Conservation (phyloP, 2,113 vertebrate species). For the Gnathonemus longibarbis region DNA sequence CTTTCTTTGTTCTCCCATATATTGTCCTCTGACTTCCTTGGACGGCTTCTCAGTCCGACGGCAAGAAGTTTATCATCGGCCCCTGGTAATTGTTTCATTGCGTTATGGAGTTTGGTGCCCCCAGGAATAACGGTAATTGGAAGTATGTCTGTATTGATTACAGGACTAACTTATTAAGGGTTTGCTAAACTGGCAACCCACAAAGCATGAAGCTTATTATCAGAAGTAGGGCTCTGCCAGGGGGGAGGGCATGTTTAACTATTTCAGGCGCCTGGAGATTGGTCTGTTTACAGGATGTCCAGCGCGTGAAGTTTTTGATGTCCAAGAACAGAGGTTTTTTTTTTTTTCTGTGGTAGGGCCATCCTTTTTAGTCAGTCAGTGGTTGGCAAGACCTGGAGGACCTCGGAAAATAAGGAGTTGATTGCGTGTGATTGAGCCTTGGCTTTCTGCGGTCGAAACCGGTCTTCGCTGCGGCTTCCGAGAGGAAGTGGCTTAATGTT, state of each 20-base stretch:
- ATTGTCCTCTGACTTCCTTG: conserved; percentile 46
- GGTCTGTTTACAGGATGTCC: not conserved
- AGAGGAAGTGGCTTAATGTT: not conserved
- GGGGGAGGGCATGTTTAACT: not conserved
- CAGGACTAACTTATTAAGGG: conserved; percentile 15
- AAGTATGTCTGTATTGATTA: conserved; percentile 31
- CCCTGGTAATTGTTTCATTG: conserved; percentile 23
- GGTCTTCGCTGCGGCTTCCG: not conserved
- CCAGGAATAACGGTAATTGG: conserved; percentile 14
- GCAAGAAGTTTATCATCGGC: conserved; percentile 51
- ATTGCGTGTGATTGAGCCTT: not conserved
- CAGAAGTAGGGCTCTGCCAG: not conserved
- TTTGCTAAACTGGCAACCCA: conserved; percentile 18
- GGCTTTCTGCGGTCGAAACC: not conserved
- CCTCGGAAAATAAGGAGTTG: not conserved
- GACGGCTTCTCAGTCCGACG: conserved; percentile 41
- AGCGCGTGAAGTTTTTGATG: not conserved
- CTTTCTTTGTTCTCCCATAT: conserved; percentile 61
- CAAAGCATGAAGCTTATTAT: conserved; percentile 21
- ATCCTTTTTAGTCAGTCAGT: not conserved
- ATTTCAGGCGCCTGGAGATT: not conserved
- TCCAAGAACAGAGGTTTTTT: not conserved
- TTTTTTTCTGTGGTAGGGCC: not conserved
- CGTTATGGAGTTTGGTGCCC: conserved; percentile 8
- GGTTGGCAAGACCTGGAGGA: not conserved